Base-by-base conservation (phyloP, 2,797 vertebrate genomes). In the Gambusia yucatana region DNA sequence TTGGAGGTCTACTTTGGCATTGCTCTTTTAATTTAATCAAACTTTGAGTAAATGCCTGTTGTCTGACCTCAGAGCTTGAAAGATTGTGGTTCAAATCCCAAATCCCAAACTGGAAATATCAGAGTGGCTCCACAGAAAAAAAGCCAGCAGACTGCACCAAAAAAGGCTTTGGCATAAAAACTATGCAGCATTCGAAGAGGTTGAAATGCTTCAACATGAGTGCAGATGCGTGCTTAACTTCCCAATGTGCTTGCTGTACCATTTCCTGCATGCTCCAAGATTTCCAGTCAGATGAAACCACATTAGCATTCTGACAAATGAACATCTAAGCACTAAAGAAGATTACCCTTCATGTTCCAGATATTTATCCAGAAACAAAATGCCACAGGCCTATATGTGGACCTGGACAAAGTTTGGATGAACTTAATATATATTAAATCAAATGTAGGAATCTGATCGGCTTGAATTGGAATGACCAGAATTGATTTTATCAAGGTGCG, bases 1-100 rank as follows among this genome's bases (percentile, higher is more conserved):
- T 30, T 59, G 77, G 77, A 76, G 72, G 48, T 78, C 79, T 75
- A 1, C 75, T 80, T 84, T 30, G 65, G 65, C 3, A 0, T 25
- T 0, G 67, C 65, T 86, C n/a, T 20, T 77, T 79, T 86, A 87
- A 91, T 92, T 84, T 84, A 69, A 88, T 89, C 77, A 82, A 86
- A 87, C 75, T 83, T 83, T 80, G 77, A 81, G 79, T 77, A 3
- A 81, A 79, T 82, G 87, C 82, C 80, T 82, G 80, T 76, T 85
- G 75, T 73, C 77, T 86, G 81, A 85, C 84, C 81, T 86, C 77
- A 71, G 75, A 69, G 77, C 69, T 65, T 48, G 25, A 16, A 46
- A 59, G 36, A 65, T 81, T 82, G 83, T 46, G 75, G 81, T 80
- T 79, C 46, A 80, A 82, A 89, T 72, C 71, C 73, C 77, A 72